Percentiles rank a stretch among this genome's conserved stretches.
Conservation (phyloP, 2,797 vertebrate species). For the Protosalanx chinensis region DNA sequence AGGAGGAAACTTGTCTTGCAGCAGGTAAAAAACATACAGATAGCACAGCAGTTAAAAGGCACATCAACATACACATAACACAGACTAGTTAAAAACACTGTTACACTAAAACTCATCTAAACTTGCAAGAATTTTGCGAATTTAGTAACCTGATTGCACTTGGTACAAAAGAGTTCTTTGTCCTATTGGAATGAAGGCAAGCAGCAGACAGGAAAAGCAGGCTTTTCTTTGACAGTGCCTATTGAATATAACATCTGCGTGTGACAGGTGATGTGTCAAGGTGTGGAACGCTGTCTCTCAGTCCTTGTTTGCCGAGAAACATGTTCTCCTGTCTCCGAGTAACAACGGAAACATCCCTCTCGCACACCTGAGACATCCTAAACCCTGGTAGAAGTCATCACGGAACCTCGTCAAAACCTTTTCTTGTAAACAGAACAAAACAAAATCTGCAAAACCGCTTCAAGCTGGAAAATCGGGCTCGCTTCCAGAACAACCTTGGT, state of each 20-base stretch:
- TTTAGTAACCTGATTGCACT: too few species aligned
- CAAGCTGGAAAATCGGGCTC: slow-evolving; percentile 29
- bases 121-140: too few species aligned
- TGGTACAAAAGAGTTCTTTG: too few species aligned
- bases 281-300: slow-evolving; percentile 1
- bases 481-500: slow-evolving; percentile 40
- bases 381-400: slow-evolving; percentile 19
- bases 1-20: too few species aligned
- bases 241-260: slow-evolving; percentile 5
- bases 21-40: too few species aligned
- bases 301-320: slow-evolving; percentile 6
- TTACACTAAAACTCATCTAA: too few species aligned
- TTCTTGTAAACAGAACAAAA: slow-evolving; percentile 13
- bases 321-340: slow-evolving; percentile 21
- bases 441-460: slow-evolving; percentile 32
- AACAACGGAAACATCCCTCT: slow-evolving; percentile 28
- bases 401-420: background rate
- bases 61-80: too few species aligned
- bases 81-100: too few species aligned
- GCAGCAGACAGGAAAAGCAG: background rate
- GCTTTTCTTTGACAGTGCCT: background rate
- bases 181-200: background rate
- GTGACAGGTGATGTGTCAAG: slow-evolving; percentile 8
- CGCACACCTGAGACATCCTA: slow-evolving; percentile 24
- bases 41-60: too few species aligned